Conservation (phyloP, 92 coral and sea anemone genomes). For the Heteractis magnifica region DNA sequence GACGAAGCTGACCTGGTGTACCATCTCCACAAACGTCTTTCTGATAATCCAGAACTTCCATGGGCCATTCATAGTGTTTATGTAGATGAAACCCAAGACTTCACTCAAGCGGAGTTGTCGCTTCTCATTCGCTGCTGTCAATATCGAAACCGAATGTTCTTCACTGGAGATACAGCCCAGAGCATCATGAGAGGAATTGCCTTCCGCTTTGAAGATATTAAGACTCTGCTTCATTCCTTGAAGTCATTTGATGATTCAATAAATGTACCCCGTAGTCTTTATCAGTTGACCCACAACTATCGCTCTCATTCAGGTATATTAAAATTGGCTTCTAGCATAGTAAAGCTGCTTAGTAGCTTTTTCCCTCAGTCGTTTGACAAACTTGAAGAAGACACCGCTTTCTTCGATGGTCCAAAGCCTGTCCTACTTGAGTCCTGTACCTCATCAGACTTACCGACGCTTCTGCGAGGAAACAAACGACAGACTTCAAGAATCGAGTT, state of each 20-base stretch:
- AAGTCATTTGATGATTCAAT: conserved; percentile 51
- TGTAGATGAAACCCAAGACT: conserved; percentile 98
- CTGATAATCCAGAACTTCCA: conserved; percentile 52
- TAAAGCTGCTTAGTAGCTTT: conserved; percentile 64
- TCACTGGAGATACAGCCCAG: conserved; percentile 98
- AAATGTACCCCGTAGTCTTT: conserved; percentile 70
- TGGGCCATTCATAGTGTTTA: conserved; percentile 60
- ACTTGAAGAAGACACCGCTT: conserved; percentile 72
- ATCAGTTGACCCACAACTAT: conserved; percentile 90
- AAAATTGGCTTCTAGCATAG: conserved; percentile 79
- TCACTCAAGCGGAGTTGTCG: conserved; percentile 91
- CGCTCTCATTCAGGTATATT: conserved; percentile 94
- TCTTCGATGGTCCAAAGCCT: conserved; percentile 88
- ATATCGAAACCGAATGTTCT: conserved; percentile 80
- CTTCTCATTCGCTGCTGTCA: conserved; percentile 86
- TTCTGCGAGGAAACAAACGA: conserved; percentile 81
- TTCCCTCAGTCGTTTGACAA: conserved; percentile 90
- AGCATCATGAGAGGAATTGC: conserved; percentile 98
- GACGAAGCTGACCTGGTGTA: conserved; percentile 92
- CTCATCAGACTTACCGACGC: conserved; percentile 80
- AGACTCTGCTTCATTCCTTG: conserved; percentile 74
- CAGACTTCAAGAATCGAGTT: conserved; percentile 86
- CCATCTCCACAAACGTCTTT: conserved; percentile 73
- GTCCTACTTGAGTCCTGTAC: conserved; percentile 89
- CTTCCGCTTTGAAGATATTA: conserved; percentile 89